A percentile compares a stretch with the other conserved stretches of the same genome.
These are phyloP conservation scores for Lampropteryx suffumata DNA, from an alignment of 2,888 invertebrate genomes.

Conservation along the genomic window DNA sequence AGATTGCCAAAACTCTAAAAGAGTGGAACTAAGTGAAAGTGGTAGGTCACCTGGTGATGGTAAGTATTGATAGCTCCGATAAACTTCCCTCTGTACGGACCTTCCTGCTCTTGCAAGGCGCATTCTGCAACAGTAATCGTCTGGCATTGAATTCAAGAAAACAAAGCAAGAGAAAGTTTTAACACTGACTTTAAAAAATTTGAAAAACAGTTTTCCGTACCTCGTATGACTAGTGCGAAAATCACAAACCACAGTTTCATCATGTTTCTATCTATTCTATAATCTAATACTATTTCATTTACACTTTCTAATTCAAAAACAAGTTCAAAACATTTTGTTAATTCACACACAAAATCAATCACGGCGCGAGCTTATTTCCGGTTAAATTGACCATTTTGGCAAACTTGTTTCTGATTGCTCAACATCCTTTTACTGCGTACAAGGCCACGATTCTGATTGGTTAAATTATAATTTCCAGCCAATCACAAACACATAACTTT, in stretches of 20 bases:
- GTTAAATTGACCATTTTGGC: constrained; percentile 52
- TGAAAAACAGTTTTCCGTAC: constrained; percentile 37
- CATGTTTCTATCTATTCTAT: constrained; percentile 47
- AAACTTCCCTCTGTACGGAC: constrained; percentile 90
- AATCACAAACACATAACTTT: constrained; percentile 54
- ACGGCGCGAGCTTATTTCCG: constrained; percentile 43
- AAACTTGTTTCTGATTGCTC: constrained; percentile 29
- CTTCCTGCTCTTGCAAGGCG: constrained; percentile 85
- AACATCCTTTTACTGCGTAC: constrained; percentile 13
- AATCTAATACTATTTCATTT: constrained; percentile 36
- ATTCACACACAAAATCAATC: constrained; percentile 31
- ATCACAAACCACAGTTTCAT: constrained; percentile 52
- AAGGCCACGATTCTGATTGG: constrained; percentile 49
- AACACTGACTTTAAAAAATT: constrained; percentile 11
- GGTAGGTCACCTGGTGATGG: constrained; percentile 87
- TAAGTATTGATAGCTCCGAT: constrained; percentile 94
- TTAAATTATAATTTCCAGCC: constrained; percentile 31
- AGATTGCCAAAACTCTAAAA: no score
- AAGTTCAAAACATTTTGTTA: constrained; percentile 49
- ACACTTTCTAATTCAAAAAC: constrained; percentile 42
- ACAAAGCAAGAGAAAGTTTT: constrained; percentile 57
- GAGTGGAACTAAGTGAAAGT: neutral
- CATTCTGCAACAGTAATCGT: constrained; percentile 55
- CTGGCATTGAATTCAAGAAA: constrained; percentile 26
- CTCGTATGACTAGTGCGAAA: constrained; percentile 51